These are phyloP conservation scores for Mesembrinibis cayennensis DNA, from an alignment of 2,113 vertebrate species.

Conservation along the genomic window DNA sequence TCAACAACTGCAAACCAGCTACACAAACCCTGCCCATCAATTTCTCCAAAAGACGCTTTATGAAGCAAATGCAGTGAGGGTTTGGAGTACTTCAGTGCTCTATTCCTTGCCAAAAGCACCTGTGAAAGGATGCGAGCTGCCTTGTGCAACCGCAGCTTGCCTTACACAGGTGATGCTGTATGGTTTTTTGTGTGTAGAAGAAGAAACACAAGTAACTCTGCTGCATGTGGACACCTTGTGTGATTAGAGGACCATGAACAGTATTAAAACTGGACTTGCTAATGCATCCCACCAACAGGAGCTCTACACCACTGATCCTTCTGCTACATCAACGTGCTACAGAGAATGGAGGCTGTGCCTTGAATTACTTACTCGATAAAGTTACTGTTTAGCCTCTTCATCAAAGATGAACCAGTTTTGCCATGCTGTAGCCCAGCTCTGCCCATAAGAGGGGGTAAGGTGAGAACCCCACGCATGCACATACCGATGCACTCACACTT, in stretches of 20 bases:
- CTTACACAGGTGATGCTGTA: neutral
- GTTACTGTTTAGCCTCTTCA: neutral
- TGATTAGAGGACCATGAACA: neutral
- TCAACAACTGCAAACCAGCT: neutral
- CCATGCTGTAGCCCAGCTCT: neutral
- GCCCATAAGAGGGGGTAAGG: neutral
- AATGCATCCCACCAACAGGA: neutral
- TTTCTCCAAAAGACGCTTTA: neutral
- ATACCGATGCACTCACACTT: neutral
- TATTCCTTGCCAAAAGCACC: neutral
- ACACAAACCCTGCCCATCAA: neutral
- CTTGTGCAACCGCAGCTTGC: neutral
- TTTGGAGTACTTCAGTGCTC: neutral
- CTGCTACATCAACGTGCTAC: neutral
- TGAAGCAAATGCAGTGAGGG: neutral
- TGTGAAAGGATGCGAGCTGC: neutral
- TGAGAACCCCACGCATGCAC: accelerated
- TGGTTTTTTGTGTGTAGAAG: neutral
- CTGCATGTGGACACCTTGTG: neutral
- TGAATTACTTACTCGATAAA: neutral
- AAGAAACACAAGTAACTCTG: neutral
- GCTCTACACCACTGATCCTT: neutral
- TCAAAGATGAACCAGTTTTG: neutral
- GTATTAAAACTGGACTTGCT: neutral
- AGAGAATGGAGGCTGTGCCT: neutral